Evolutionary conservation across 35 echinoderm and acorn worm genomes (phyloP).

Genomic region (Ptychodera flava): DNA sequence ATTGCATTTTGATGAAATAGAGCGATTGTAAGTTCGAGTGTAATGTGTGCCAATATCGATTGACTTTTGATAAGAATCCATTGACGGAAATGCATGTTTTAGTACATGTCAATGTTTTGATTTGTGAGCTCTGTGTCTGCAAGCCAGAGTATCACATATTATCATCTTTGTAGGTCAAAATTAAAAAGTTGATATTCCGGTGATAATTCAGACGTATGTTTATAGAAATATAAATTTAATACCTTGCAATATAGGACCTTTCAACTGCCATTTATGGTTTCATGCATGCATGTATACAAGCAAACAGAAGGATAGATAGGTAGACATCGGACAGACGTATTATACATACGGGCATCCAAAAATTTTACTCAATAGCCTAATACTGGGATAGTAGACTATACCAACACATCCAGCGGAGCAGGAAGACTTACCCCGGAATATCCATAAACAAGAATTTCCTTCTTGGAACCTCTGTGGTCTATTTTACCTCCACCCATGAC

Average conservation of each 20-base stretch:
- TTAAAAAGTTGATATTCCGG: no score
- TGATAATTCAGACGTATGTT: no score
- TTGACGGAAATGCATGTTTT: neutral
- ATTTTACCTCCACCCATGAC: conserved; percentile 77
- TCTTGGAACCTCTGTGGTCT: conserved; percentile 34
- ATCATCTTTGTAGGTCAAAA: no score
- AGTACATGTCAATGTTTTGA: no score
- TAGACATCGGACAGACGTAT: no score
- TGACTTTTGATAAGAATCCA: neutral
- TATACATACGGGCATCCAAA: neutral
- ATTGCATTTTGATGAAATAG: neutral
- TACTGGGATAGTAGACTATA: neutral
- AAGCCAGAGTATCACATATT: no score
- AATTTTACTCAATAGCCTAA: neutral
- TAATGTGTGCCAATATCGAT: neutral
- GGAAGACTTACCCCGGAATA: conserved; percentile 85
- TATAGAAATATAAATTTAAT: no score
- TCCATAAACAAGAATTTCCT: conserved; percentile 70
- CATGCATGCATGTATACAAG: no score
- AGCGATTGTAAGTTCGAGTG: neutral
- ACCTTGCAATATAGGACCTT: neutral
- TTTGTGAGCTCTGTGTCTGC: no score
- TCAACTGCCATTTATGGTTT: neutral
- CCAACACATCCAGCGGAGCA: no score
- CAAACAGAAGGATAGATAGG: no score